A percentile compares a stretch with the other conserved stretches of the same genome.
phyloP scores from a whole-genome alignment of 1,140 invertebrate genomes.

The Octopus sinensis region DNA sequence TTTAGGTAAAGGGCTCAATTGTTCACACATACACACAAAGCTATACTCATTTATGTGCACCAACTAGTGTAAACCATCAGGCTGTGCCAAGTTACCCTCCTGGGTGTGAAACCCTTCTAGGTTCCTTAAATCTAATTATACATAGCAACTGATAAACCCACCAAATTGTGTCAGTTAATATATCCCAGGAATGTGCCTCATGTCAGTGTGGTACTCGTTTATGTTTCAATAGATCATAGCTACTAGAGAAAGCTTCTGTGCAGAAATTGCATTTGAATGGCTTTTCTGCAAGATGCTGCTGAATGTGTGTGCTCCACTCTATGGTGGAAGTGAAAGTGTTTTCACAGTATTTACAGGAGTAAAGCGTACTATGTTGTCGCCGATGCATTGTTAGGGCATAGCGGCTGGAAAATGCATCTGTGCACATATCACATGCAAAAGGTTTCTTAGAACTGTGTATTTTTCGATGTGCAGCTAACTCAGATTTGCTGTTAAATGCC shows the following conservation, averaged over 20 bases:
- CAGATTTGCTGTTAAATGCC: slow-evolving; percentile 71
- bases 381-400: not conserved
- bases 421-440: slow-evolving; percentile 37
- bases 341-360: slow-evolving; percentile 24
- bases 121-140: too few relatives aligned
- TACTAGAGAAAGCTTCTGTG: slow-evolving; percentile 68
- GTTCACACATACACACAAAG: too few relatives aligned
- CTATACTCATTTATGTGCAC: too few relatives aligned
- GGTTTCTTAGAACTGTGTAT: slow-evolving; percentile 22
- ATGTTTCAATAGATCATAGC: slow-evolving; percentile 3
- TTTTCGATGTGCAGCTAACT: slow-evolving; percentile 50
- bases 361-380: not conserved
- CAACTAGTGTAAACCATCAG: too few relatives aligned
- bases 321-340: not conserved
- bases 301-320: not conserved
- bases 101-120: too few relatives aligned
- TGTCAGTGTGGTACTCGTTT: not conserved
- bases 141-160: too few relatives aligned
- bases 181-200: not conserved
- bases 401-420: not conserved
- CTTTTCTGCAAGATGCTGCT: not conserved
- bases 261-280: slow-evolving; percentile 60
- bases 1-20: too few relatives aligned
- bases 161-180: too few relatives aligned
- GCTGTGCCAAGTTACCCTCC: too few relatives aligned